A percentile compares a stretch with the other conserved stretches of the same genome.
Conservation (phyloP, 2,888 invertebrate species). For the Nephrotoma flavescens region DNA sequence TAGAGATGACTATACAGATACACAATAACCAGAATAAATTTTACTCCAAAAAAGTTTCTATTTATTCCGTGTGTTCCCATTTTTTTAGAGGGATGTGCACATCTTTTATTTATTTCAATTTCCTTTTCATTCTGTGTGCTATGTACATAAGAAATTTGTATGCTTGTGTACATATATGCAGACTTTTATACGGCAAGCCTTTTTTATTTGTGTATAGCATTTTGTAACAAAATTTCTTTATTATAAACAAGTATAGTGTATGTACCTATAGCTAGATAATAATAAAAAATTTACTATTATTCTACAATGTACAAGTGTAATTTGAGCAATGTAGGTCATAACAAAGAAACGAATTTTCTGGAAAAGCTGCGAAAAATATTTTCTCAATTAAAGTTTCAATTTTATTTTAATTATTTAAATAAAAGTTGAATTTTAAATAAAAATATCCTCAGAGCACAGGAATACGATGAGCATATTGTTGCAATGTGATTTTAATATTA, state of each 20-base stretch:
- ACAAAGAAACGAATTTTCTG: not conserved
- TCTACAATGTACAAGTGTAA: not conserved
- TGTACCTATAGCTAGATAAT: not conserved
- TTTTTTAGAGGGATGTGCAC: not conserved
- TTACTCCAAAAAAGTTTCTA: not conserved
- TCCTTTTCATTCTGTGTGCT: not conserved
- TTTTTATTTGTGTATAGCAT: not conserved
- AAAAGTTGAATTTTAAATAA: not conserved
- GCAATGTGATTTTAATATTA: not conserved
- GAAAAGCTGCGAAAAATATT: not conserved
- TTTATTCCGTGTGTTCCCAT: not conserved
- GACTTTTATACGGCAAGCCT: not conserved
- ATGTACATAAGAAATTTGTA: not conserved
- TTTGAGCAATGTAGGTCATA: not conserved
- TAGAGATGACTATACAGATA: not conserved
- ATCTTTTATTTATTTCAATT: not conserved
- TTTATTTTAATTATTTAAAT: not conserved
- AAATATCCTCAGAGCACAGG: not conserved
- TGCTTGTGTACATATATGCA: not conserved
- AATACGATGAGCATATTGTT: not conserved
- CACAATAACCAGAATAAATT: not conserved
- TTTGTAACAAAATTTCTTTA: not conserved
- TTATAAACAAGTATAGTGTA: not conserved
- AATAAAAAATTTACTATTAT: not conserved
- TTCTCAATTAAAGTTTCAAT: not conserved